phyloP scores from a whole-genome alignment of 2,797 vertebrate genomes.

The Platalea minor region DNA sequence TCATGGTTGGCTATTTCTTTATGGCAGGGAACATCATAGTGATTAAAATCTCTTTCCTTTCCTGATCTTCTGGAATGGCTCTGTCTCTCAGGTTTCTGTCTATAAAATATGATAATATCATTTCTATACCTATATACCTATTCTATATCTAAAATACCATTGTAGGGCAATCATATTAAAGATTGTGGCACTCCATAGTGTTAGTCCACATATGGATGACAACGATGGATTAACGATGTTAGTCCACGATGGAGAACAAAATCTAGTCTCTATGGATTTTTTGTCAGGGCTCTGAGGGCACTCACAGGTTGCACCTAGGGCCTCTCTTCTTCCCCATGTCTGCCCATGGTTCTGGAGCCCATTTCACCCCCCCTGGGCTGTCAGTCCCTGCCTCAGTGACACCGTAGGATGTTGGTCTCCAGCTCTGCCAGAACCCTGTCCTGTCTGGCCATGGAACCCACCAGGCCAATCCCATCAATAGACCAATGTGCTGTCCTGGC shows the following conservation, averaged over 20 bases:
- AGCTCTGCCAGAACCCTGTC: neutral
- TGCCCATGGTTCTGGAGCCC: neutral
- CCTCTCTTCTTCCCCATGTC: neutral
- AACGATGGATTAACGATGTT: too few relatives aligned
- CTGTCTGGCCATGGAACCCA: neutral
- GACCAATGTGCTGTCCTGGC: neutral
- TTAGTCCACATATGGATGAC: neutral
- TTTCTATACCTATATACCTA: neutral
- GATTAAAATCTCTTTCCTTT: neutral
- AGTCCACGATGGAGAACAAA: neutral
- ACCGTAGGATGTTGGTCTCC: fast-evolving
- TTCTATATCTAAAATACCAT: neutral
- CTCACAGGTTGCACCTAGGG: neutral
- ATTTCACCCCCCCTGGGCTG: neutral
- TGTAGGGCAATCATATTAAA: neutral
- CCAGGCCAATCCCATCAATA: neutral
- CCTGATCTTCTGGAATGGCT: neutral
- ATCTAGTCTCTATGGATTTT: neutral
- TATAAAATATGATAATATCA: fast-evolving
- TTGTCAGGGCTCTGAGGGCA: neutral
- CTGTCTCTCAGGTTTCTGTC: neutral
- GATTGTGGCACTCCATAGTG: neutral
- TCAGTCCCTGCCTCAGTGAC: neutral
- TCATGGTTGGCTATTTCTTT: neutral
- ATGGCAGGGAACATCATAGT: neutral